Evolutionary conservation across 2,797 vertebrate genomes (phyloP), one percentile per base, ranked within the genome.

Genomic region (Hydrophis major): DNA sequence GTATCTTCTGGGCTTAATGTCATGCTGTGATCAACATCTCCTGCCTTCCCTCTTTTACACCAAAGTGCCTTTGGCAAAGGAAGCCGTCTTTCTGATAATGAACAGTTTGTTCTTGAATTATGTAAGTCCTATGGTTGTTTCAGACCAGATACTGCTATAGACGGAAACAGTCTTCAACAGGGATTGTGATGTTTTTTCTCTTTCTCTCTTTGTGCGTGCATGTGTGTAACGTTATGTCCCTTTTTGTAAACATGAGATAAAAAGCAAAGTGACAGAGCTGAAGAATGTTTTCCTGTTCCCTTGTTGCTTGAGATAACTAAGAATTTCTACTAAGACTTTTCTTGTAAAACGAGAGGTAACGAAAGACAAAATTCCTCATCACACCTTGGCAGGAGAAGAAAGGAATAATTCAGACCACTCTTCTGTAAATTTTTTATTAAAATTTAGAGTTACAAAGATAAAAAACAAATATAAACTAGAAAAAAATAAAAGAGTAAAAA

Each of bases 311-410:
- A 32, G 53, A 32, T n/a, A 88, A 53, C 14, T 56, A 92, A 92
- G 69, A 57, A 88, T 92, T 94, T 87, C 60, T 89, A 86, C 91
- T 91, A 88, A 93, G 94, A 89, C 89, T 78, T 56, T 78, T 37
- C 56, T 90, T 60, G 83, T 55, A 69, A 87, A 91, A 89, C 87
- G 56, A 86, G 88, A 66, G 88, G 89, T 55, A 6, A 86, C 55
- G 22, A 27, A 92, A 95, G 93, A 91, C 61, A 16, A 63, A 78
- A n/a, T 59, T 55, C 69, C 91, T 59, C 37, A 59, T 74, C n/a
- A 88, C n/a, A 88, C 69, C 87, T 74, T 55, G 61, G 37, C 63
- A 69, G 60, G 32, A 90, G 6, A 37, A 93, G 4, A 91, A 78
- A 78, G 86, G 94, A 92, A 93, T 69, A 89, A 37, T 42, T 74